These are phyloP conservation scores for Pangasius djambal DNA, from an alignment of 2,797 vertebrate species.

Conservation along the genomic window DNA sequence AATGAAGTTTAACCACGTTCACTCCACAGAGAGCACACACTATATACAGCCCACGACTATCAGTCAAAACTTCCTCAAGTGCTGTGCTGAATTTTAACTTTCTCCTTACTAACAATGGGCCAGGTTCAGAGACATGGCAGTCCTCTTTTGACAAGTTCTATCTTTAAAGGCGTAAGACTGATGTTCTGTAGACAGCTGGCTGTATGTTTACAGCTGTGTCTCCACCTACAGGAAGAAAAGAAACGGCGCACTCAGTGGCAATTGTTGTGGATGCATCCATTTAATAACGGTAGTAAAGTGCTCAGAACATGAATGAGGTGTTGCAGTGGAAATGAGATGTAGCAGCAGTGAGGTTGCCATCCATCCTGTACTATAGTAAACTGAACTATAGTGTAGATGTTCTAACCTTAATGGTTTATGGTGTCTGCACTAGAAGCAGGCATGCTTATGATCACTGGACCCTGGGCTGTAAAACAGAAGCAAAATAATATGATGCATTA, in stretches of 20 bases:
- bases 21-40: background rate
- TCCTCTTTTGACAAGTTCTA: background rate
- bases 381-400: background rate
- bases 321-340: too few relatives aligned
- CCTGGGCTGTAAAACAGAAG: constrained; percentile 30
- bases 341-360: background rate
- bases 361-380: background rate
- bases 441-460: constrained; percentile 44
- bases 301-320: background rate
- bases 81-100: constrained; percentile 1
- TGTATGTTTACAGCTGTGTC: constrained; percentile 64
- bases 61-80: constrained; percentile 5
- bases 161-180: constrained; percentile 10
- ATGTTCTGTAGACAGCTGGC: constrained; percentile 30
- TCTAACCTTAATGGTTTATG: constrained; percentile 9
- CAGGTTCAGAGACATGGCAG: background rate
- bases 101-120: background rate
- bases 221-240: constrained; percentile 61
- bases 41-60: constrained; percentile 8
- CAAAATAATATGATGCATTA: background rate
- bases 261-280: background rate
- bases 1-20: background rate
- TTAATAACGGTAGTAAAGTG: background rate
- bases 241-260: background rate
- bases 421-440: constrained; percentile 25